Evolutionary conservation across 2,888 invertebrate species (phyloP).

Genomic region (Syritta pipiens): DNA sequence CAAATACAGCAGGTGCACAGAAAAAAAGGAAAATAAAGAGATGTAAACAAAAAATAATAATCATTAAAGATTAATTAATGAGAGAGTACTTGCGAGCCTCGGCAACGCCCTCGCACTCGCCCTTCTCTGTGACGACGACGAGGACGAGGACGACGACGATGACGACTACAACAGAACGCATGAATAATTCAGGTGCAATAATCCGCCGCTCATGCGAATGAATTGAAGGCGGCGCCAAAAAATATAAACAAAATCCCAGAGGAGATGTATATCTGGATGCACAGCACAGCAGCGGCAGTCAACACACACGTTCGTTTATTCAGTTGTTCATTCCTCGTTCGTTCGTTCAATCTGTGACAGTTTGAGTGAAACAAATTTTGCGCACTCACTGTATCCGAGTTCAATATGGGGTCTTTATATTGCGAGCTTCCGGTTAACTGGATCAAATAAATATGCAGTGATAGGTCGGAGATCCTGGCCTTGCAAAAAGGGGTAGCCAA

Average conservation of each 20-base stretch:
- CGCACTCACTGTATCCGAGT: not conserved
- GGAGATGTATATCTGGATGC: not conserved
- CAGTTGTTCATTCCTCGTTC: too few species aligned
- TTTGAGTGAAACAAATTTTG: constrained; percentile 15
- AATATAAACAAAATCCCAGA: constrained; percentile 21
- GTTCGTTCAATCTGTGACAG: too few species aligned
- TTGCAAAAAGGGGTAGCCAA: constrained; percentile 3
- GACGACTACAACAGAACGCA: constrained; percentile 16
- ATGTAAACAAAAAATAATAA: not conserved
- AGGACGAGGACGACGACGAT: not conserved
- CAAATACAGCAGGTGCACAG: not conserved
- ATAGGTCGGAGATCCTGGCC: constrained; percentile 4
- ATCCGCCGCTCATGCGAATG: constrained; percentile 26
- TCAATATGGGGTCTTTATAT: constrained; percentile 25
- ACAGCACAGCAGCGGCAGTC: too few species aligned
- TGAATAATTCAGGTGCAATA: constrained; percentile 51
- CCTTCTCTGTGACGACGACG: not conserved
- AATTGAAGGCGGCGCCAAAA: constrained; percentile 22
- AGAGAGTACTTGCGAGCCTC: too few species aligned
- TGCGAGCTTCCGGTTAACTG: constrained; percentile 51
- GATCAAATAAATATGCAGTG: constrained; percentile 33
- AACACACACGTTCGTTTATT: too few species aligned
- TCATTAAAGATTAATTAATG: constrained; percentile 60
- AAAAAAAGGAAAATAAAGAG: not conserved
- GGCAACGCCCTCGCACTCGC: constrained; percentile 10